phyloP scores from a whole-genome alignment of 30 jellyfish, hydroid and myxozoan species.

The Euphysa ruthae region DNA sequence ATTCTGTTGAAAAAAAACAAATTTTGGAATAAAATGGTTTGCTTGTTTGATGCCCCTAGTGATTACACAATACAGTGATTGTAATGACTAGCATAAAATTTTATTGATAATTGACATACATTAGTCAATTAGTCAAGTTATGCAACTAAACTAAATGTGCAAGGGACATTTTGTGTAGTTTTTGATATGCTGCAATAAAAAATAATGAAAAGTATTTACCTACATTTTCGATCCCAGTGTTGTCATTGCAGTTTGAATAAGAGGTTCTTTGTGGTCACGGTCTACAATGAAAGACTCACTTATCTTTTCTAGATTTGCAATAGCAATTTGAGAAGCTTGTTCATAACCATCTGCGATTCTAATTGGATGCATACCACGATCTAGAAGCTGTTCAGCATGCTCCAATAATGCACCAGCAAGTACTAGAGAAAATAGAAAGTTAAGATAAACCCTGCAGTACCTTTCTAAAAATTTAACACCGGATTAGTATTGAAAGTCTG shows the following conservation, averaged over 20 bases:
- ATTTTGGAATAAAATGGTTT: too few relatives aligned
- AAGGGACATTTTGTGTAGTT: too few relatives aligned
- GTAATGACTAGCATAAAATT: too few relatives aligned
- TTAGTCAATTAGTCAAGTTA: too few relatives aligned
- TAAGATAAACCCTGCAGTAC: too few relatives aligned
- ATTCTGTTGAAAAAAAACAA: too few relatives aligned
- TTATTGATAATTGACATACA: too few relatives aligned
- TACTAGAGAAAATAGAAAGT: slow-evolving; percentile 52
- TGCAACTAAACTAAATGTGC: too few relatives aligned
- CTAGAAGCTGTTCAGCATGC: slow-evolving; percentile 91
- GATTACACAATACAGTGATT: too few relatives aligned
- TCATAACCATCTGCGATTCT: slow-evolving; percentile 99
- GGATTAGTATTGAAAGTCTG: too few relatives aligned
- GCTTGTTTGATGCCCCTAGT: too few relatives aligned
- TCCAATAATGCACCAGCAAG: slow-evolving; percentile 98
- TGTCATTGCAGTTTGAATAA: slow-evolving; percentile 97
- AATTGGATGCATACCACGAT: slow-evolving; percentile 92
- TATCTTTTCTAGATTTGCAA: slow-evolving; percentile 65
- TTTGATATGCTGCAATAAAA: too few relatives aligned
- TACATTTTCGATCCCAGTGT: slow-evolving; percentile 98
- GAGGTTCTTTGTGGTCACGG: slow-evolving; percentile 60
- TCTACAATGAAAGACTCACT: slow-evolving; percentile 77
- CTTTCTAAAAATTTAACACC: neutral
- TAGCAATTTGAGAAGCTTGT: slow-evolving; percentile 90
- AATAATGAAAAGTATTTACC: neutral